Evolutionary conservation across 1,140 invertebrate species (phyloP).

Genomic region (Bombyx mori): DNA sequence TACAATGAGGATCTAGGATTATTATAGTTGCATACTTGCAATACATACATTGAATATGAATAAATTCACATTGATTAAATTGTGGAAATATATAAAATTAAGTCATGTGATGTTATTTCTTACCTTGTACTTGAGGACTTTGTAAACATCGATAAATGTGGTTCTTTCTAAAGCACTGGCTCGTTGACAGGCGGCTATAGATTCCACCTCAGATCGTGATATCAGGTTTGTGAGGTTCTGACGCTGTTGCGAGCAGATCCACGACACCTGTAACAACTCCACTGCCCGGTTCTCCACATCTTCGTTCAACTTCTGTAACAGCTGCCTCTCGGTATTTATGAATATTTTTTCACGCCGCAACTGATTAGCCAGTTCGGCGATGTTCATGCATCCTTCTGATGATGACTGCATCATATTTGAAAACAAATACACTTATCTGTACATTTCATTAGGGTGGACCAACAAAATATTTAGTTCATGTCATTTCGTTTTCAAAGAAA

Average conservation of each 20-base stretch:
- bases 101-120: conserved; percentile 11
- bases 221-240: conserved; percentile 87
- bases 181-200: conserved; percentile 81
- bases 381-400: conserved; percentile 62
- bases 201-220: conserved; percentile 80
- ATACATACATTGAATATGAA: too few species aligned
- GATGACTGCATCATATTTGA: conserved; percentile 63
- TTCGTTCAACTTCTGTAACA: conserved; percentile 63
- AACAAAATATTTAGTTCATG: not conserved
- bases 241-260: conserved; percentile 91
- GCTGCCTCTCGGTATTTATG: conserved; percentile 63
- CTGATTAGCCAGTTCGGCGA: conserved; percentile 62
- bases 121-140: conserved; percentile 85
- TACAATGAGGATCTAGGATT: too few species aligned
- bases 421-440: not conserved
- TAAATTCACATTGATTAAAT: too few species aligned
- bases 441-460: not conserved
- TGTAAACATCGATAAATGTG: conserved; percentile 90
- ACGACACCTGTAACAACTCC: conserved; percentile 79
- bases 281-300: conserved; percentile 57
- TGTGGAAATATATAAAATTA: too few species aligned
- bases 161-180: conserved; percentile 85
- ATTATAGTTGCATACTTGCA: too few species aligned
- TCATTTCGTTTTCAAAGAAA: conserved; percentile 24
- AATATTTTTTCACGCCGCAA: conserved; percentile 64